These are phyloP conservation scores for Parnassius glacialis DNA, from an alignment of 2,888 invertebrate species.

Conservation along the genomic window DNA sequence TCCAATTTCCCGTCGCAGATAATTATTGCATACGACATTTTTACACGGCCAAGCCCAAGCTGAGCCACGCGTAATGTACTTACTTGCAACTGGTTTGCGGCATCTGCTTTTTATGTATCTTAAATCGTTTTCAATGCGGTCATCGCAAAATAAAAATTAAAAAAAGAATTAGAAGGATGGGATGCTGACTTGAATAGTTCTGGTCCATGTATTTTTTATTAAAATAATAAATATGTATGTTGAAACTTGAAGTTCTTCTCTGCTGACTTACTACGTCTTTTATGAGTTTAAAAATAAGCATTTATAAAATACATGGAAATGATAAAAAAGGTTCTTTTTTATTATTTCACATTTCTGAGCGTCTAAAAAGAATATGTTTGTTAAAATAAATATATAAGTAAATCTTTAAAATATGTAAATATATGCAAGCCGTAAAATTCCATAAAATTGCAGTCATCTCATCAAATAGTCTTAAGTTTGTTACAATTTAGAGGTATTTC, in stretches of 20 bases:
- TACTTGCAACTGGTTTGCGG: slow-evolving; percentile 38
- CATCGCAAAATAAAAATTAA: slow-evolving; percentile 14
- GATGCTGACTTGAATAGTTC: not conserved
- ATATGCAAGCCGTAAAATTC: not conserved
- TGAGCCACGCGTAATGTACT: slow-evolving; percentile 43
- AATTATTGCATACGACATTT: slow-evolving; percentile 18
- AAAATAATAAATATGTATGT: not conserved
- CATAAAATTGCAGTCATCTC: not conserved
- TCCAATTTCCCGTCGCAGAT: slow-evolving; percentile 9
- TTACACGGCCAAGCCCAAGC: not conserved
- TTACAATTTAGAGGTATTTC: slow-evolving; percentile 16
- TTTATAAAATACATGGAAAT: no score
- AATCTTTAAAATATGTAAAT: no score
- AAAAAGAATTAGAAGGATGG: not conserved
- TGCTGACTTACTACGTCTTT: no score
- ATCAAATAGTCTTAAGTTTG: slow-evolving; percentile 3
- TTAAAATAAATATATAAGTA: no score
- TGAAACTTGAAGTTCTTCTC: no score
- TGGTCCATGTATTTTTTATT: slow-evolving; percentile 1
- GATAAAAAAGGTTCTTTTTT: no score
- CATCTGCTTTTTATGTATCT: slow-evolving; percentile 20
- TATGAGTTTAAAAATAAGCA: no score
- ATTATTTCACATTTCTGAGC: no score
- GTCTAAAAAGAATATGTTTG: no score
- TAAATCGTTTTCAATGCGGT: slow-evolving; percentile 13